Conservation (phyloP, 2,888 invertebrate genomes). For the Sminthurinus aureus region DNA sequence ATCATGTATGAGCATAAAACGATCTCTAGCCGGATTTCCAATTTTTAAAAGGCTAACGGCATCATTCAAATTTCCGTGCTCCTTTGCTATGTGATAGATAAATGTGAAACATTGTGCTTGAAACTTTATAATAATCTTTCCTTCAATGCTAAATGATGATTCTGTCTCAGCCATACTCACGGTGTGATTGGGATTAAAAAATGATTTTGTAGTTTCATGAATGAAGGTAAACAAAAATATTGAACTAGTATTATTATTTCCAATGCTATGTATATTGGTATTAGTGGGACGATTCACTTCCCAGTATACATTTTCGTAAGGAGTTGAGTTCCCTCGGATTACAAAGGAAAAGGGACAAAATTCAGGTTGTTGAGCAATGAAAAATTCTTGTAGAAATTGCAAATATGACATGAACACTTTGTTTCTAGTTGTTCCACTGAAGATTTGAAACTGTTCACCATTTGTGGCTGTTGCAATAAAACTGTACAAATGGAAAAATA, state of each 20-base stretch:
- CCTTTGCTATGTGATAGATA: neutral
- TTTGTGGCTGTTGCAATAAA: no score
- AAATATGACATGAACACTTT: no score
- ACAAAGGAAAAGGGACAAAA: neutral
- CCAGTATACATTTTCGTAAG: neutral
- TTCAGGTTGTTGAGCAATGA: neutral
- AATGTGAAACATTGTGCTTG: neutral
- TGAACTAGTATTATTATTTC: neutral
- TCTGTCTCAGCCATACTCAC: neutral
- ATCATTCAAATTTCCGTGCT: neutral
- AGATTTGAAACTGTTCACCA: no score
- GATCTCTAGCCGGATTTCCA: slow-evolving; percentile 26
- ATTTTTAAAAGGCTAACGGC: neutral
- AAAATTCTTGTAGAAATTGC: no score
- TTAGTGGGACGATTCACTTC: no score
- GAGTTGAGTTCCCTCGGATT: neutral
- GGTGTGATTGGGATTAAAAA: neutral
- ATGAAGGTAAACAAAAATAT: neutral
- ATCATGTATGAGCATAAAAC: slow-evolving; percentile 13
- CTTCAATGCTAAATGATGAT: neutral
- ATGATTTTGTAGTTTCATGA: neutral
- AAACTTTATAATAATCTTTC: neutral
- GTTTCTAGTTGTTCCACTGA: no score
- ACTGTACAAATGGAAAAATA: no score
- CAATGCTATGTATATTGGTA: no score